Conservation (phyloP, 2,888 invertebrate species). For the Eueremaeus valkanovi region DNA sequence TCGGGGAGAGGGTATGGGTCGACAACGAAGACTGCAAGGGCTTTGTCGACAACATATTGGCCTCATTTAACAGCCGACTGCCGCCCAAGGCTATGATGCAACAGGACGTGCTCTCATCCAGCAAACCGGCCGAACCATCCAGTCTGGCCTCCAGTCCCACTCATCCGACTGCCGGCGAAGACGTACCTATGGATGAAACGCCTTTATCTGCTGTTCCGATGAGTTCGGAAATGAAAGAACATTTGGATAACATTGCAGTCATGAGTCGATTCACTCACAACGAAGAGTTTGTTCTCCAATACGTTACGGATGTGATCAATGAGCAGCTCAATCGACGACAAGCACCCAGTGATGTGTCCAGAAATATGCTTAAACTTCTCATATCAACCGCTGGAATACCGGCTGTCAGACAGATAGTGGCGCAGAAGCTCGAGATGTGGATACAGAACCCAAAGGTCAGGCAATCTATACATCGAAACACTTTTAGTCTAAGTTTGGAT, state of each 20-base stretch:
- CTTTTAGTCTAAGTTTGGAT: too few relatives aligned
- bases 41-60: constrained; percentile 83
- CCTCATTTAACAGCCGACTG: constrained; percentile 73
- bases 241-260: constrained; percentile 43
- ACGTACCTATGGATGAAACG: constrained; percentile 53
- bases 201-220: constrained; percentile 43
- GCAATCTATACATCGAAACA: background rate
- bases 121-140: constrained; percentile 47
- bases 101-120: constrained; percentile 44
- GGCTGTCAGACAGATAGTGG: constrained; percentile 74
- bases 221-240: constrained; percentile 17
- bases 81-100: constrained; percentile 68
- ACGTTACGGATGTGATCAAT: constrained; percentile 78
- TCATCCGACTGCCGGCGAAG: constrained; percentile 43
- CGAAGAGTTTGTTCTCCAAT: constrained; percentile 68
- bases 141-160: constrained; percentile 23
- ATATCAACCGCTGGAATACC: constrained; percentile 79
- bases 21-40: constrained; percentile 85
- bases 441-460: constrained; percentile 79
- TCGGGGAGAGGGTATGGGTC: constrained; percentile 89
- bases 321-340: constrained; percentile 81
- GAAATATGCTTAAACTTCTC: constrained; percentile 79
- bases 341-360: constrained; percentile 68
- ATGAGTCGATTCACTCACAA: constrained; percentile 60
- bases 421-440: constrained; percentile 83